phyloP scores from a whole-genome alignment of 2,797 vertebrate genomes.

The Malacoctenus gilli region DNA sequence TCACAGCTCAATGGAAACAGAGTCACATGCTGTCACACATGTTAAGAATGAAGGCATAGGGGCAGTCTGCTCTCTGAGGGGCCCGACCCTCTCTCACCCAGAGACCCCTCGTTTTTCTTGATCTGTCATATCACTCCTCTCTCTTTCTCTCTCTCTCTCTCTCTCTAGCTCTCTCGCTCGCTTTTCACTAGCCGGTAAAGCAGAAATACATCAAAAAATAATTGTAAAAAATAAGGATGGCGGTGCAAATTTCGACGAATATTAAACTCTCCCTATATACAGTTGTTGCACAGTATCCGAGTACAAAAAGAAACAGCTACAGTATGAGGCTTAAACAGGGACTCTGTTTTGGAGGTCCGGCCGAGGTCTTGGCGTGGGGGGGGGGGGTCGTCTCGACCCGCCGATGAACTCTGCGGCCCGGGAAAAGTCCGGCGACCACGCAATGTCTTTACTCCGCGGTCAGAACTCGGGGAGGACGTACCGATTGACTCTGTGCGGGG shows the following conservation, averaged over 20 bases:
- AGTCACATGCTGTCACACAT: conserved; percentile 75
- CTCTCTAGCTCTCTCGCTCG: conserved; percentile 25
- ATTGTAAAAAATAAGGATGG: conserved; percentile 64
- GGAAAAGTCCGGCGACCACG: no score
- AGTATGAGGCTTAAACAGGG: conserved; percentile 60
- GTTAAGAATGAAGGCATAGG: conserved; percentile 72
- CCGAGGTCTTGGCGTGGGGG: no score
- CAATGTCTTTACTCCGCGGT: no score
- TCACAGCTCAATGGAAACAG: conserved; percentile 79
- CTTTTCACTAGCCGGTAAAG: conserved; percentile 52
- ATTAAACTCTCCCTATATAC: conserved; percentile 71
- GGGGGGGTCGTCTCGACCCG: no score
- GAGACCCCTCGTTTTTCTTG: conserved; percentile 43
- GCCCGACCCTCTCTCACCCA: conserved; percentile 22
- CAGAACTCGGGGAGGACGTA: no score
- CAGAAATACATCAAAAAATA: conserved; percentile 60
- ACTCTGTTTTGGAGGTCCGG: no score
- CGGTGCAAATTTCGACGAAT: conserved; percentile 74
- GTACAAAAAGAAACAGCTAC: conserved; percentile 66
- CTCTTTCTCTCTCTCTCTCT: background rate
- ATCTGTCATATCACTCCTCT: conserved; percentile 15
- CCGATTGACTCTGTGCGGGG: conserved; percentile 50
- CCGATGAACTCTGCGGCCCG: no score
- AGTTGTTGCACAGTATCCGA: conserved; percentile 70
- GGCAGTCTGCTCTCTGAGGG: conserved; percentile 47